phyloP scores from a whole-genome alignment of 2,888 invertebrate genomes.

The Drosophila leonis region DNA sequence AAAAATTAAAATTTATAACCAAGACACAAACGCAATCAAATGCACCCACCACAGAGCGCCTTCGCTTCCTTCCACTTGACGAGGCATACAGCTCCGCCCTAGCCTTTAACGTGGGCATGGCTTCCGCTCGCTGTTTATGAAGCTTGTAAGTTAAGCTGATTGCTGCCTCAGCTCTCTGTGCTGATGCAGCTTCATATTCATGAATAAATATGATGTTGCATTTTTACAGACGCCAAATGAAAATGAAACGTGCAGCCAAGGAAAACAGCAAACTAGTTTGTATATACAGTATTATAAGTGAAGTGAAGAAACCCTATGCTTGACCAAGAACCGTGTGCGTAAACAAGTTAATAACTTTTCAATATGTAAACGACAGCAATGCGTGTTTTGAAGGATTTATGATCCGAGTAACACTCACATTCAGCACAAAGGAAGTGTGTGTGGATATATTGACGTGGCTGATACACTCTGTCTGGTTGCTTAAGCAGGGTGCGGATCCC shows the following conservation, averaged over 20 bases:
- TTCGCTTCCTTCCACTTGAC: slow-evolving; percentile 41
- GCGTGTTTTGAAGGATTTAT: slow-evolving; percentile 66
- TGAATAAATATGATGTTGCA: slow-evolving; percentile 67
- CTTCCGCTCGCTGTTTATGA: slow-evolving; percentile 59
- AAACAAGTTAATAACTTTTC: slow-evolving; percentile 52
- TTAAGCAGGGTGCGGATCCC: slow-evolving; percentile 32
- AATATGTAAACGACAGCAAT: slow-evolving; percentile 49
- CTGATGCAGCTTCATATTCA: slow-evolving; percentile 53
- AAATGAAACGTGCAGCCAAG: slow-evolving; percentile 45
- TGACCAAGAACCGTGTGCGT: neutral
- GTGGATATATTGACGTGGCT: slow-evolving; percentile 69
- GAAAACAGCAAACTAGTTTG: slow-evolving; percentile 35
- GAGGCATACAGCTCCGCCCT: slow-evolving; percentile 29
- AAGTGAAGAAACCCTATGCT: neutral
- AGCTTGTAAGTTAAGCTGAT: slow-evolving; percentile 77
- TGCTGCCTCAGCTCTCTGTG: slow-evolving; percentile 42
- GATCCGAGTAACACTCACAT: slow-evolving; percentile 42
- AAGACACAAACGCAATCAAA: slow-evolving; percentile 75
- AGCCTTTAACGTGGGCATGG: slow-evolving; percentile 4
- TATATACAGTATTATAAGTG: slow-evolving; percentile 4
- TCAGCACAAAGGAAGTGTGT: slow-evolving; percentile 47
- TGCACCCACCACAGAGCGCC: slow-evolving; percentile 38
- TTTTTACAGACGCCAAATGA: slow-evolving; percentile 25
- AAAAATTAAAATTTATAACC: slow-evolving; percentile 75
- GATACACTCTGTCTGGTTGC: slow-evolving; percentile 47